phyloP scores from a whole-genome alignment of 2,113 vertebrate genomes.

The Nerophis lumbriciformis region DNA sequence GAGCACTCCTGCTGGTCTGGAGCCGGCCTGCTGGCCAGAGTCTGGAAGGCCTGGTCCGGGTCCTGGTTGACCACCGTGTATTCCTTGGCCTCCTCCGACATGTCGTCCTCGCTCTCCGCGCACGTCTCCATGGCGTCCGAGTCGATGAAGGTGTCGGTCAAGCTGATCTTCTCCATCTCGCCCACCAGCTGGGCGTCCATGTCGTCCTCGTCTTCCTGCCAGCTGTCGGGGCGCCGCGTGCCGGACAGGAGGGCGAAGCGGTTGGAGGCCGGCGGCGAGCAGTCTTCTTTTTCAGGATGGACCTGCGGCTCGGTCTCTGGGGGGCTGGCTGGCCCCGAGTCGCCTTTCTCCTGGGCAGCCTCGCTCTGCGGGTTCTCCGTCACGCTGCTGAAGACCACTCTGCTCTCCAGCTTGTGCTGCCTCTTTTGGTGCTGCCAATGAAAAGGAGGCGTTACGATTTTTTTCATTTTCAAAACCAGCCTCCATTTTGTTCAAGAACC shows the following conservation, averaged over 20 bases:
- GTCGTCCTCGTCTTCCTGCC: conserved; percentile 27
- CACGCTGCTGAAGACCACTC: conserved; percentile 58
- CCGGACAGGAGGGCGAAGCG: conserved; percentile 53
- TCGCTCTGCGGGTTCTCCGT: background rate
- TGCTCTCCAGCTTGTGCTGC: conserved; percentile 82
- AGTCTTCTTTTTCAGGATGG: conserved; percentile 26
- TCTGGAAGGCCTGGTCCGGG: conserved; percentile 81
- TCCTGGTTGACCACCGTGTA: conserved; percentile 78
- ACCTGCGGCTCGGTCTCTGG: conserved; percentile 14
- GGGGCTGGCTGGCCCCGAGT: conserved; percentile 5
- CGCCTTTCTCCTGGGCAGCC: conserved; percentile 16
- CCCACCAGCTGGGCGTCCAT: conserved; percentile 52
- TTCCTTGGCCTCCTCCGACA: conserved; percentile 40
- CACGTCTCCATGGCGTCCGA: conserved; percentile 48
- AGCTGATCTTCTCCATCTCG: conserved; percentile 69
- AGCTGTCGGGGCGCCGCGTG: conserved; percentile 21
- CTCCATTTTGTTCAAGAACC: too few relatives aligned
- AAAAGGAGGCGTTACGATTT: background rate
- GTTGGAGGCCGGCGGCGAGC: conserved; percentile 38
- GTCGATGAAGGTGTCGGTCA: conserved; percentile 62
- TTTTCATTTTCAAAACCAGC: too few relatives aligned
- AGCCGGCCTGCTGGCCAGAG: conserved; percentile 74
- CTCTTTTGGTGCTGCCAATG: conserved; percentile 78
- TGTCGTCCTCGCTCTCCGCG: conserved; percentile 44
- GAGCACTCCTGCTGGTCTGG: conserved; percentile 78